phyloP scores from a whole-genome alignment of 2,888 invertebrate species.

The Xylota sylvarum region DNA sequence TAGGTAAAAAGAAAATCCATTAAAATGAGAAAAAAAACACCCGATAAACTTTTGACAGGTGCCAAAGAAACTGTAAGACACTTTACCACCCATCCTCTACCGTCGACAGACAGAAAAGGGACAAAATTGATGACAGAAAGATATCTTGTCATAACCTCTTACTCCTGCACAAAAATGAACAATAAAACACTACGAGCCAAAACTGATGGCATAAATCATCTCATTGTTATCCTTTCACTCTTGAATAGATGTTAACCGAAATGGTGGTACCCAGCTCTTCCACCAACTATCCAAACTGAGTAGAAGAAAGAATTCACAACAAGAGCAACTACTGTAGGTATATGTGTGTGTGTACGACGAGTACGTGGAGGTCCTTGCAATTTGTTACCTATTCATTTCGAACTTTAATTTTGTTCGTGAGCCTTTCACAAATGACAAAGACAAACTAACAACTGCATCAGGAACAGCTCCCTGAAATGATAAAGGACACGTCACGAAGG shows the following conservation, averaged over 20 bases:
- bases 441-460: slow-evolving; percentile 75
- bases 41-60: slow-evolving; percentile 74
- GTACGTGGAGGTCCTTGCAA: slow-evolving; percentile 62
- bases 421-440: slow-evolving; percentile 74
- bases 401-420: slow-evolving; percentile 76
- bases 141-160: slow-evolving; percentile 66
- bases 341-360: neutral
- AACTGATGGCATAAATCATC: slow-evolving; percentile 73
- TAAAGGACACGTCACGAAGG: slow-evolving; percentile 23
- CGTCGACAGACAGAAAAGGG: slow-evolving; percentile 26
- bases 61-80: slow-evolving; percentile 44
- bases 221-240: slow-evolving; percentile 70
- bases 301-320: slow-evolving; percentile 25
- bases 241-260: slow-evolving; percentile 70
- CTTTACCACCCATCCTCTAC: slow-evolving; percentile 11
- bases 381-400: slow-evolving; percentile 76
- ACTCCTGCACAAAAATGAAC: slow-evolving; percentile 45
- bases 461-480: slow-evolving; percentile 13
- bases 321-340: slow-evolving; percentile 1
- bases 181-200: slow-evolving; percentile 61
- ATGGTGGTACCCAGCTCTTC: slow-evolving; percentile 37
- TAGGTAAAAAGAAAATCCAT: slow-evolving; percentile 44
- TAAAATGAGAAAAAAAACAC: slow-evolving; percentile 6
- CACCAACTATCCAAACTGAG: neutral
- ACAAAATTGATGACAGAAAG: slow-evolving; percentile 69